Conservation (phyloP, 2,888 invertebrate genomes). For the Tortricodes alternella region DNA sequence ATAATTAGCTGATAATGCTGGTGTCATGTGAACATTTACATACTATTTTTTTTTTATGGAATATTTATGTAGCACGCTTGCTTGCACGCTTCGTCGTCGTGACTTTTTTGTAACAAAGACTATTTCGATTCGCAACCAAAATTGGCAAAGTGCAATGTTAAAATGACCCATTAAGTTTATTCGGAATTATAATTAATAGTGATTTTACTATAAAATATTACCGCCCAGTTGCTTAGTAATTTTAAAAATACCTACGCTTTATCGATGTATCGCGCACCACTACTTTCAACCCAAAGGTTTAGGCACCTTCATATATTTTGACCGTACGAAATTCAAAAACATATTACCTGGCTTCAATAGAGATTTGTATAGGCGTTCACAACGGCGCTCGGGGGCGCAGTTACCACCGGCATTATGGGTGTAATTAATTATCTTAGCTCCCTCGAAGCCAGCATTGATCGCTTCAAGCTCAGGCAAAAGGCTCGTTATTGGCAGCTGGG, state of each 20-base stretch:
- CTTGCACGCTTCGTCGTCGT: no score
- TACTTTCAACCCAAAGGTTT: neutral
- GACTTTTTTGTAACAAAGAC: no score
- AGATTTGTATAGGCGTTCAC: constrained; percentile 47
- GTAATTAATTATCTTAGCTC: constrained; percentile 70
- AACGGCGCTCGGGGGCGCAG: constrained; percentile 63
- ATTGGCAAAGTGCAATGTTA: no score
- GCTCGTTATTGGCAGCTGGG: constrained; percentile 10
- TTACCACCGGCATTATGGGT: constrained; percentile 60
- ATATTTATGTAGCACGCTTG: no score
- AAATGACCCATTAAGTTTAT: no score
- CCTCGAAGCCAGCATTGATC: constrained; percentile 47
- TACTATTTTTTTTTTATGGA: no score
- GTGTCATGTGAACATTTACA: no score
- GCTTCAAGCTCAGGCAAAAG: constrained; percentile 43
- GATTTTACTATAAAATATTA: no score
- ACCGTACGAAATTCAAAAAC: constrained; percentile 48
- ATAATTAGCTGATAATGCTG: no score
- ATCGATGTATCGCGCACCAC: neutral
- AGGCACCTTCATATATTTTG: constrained; percentile 16
- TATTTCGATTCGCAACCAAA: no score
- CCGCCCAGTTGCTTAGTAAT: no score
- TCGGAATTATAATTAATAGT: no score
- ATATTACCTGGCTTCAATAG: constrained; percentile 61
- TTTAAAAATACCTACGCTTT: neutral